These are phyloP conservation scores for Embiotoca jacksoni DNA, from an alignment of 2,113 vertebrate species.

Conservation along the genomic window DNA sequence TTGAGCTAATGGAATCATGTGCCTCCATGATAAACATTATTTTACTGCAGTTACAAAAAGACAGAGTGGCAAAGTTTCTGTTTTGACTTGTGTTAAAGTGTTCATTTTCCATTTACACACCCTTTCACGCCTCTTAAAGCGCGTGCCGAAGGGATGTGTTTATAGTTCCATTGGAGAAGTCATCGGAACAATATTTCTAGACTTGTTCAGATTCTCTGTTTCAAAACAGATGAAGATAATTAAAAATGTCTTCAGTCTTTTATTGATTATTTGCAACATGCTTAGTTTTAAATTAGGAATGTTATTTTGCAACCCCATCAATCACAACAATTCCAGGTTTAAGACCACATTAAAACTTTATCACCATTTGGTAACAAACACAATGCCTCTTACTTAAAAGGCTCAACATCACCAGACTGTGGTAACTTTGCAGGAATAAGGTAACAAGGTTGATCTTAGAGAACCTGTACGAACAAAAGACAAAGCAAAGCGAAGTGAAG, in stretches of 20 bases:
- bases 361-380: slow-evolving; percentile 7
- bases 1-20: no score
- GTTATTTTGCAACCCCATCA: not conserved
- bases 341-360: slow-evolving; percentile 26
- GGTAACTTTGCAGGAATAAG: not conserved
- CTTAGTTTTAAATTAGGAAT: slow-evolving; percentile 18
- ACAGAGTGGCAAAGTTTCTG: not conserved
- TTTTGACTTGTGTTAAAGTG: not conserved
- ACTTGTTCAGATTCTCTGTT: not conserved
- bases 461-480: slow-evolving; percentile 14
- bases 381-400: slow-evolving; percentile 1
- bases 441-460: slow-evolving; percentile 12
- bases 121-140: not conserved
- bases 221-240: not conserved
- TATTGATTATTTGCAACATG: not conserved
- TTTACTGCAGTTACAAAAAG: no score
- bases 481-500: slow-evolving; percentile 16
- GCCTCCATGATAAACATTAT: no score
- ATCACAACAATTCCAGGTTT: slow-evolving; percentile 6
- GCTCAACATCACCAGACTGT: not conserved
- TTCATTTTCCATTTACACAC: not conserved
- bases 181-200: not conserved
- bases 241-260: not conserved
- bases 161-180: slow-evolving; percentile 9
- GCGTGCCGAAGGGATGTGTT: not conserved